Base-by-base conservation (phyloP, 2,888 invertebrate species). In the Diarsia rubi region DNA sequence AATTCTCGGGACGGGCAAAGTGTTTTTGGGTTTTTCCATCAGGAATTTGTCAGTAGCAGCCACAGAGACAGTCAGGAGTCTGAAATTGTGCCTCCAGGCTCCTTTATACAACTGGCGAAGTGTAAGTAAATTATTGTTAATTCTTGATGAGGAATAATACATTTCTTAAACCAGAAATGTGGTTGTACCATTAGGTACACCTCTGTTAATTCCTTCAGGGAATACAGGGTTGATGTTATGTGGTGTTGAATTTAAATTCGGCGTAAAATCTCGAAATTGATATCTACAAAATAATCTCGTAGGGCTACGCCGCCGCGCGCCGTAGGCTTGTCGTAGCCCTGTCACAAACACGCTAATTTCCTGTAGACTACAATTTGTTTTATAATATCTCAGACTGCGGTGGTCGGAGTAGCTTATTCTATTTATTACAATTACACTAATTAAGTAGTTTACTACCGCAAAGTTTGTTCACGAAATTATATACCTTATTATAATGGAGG, bases 271-370 rank as follows among this genome's bases (percentile, higher is more conserved):
- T 24, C 11, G 16, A 44, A 14, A 8, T 16, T 52, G 19, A n/a
- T 19, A 37, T 19, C 37, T 52, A 52, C 45, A 24, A 1, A 21
- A 42, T 9, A 54, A 1, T 27, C 4, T 19, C 19, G 24, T 44
- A 42, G 57, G 14, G 45, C 65, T 66, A 81, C 75, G 75, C n/a
- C n/a, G n/a, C n/a, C n/a, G n/a, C n/a, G n/a, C n/a, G n/a, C 42
- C 74, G 78, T 74, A 81, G 78, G 19, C 63, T 16, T 47, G 27
- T 62, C 60, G 73, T 73, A 80, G 65, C 6, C 73, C 57, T 45
- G 19, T 69, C 11, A 4, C 19, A 69, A 52, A 69, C 19, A 45
- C n/a, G 5, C 19, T 14, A n/a, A 52, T 60, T 60, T 52, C 24
- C 4, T 49, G 44, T 59, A 31, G 16, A 49, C 21, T 49, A 31